Base-by-base conservation (phyloP, 2,888 invertebrate genomes). In the Drosophila subquinaria region DNA sequence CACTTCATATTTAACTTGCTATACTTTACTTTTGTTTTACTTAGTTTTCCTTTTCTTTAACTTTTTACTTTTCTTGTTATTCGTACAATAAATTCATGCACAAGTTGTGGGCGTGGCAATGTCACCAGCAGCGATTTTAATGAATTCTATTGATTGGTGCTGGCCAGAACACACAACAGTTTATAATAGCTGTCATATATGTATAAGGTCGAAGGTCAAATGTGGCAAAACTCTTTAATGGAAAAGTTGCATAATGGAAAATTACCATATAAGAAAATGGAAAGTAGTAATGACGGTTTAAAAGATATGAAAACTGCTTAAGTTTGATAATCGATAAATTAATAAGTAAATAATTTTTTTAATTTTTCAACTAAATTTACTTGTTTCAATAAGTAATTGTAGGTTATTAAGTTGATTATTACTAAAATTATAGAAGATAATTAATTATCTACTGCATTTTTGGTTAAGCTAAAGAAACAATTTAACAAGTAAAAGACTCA, bases 1-100 rank as follows among this genome's bases (percentile, higher is more conserved):
- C 66, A 79, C 87, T 88, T 80, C 69, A 84, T 81, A 81, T 83
- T 87, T 83, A 87, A 82, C 72, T 79, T 82, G 79, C 73, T 76
- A 69, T 70, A 76, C 69, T 67, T 69, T 69, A 59, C 66, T 42
- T 62, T 70, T 66, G 17, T 23, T 38, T 55, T 30, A 33, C n/a
- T 15, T 59, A 56, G 38, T 35, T 52, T 35, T 20, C 27, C 11
- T 62, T 56, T 50, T 57, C 20, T 10, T 55, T 53, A 35, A 45
- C 47, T 8, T 30, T 8, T 30, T 6, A 30, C 23, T 57, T 47
- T 57, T 20, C 63, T 55, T 65, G 47, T 63, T 69, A 52, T 76
- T 76, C 15, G 5, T 35, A 11, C 52, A 33, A 52, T 50, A 64
- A 50, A 57, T 71, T 67, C 70, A 71, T 73, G 69, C 65, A 55